Evolutionary conservation across 2,888 invertebrate species (phyloP).

Genomic region (Tachina lurida): DNA sequence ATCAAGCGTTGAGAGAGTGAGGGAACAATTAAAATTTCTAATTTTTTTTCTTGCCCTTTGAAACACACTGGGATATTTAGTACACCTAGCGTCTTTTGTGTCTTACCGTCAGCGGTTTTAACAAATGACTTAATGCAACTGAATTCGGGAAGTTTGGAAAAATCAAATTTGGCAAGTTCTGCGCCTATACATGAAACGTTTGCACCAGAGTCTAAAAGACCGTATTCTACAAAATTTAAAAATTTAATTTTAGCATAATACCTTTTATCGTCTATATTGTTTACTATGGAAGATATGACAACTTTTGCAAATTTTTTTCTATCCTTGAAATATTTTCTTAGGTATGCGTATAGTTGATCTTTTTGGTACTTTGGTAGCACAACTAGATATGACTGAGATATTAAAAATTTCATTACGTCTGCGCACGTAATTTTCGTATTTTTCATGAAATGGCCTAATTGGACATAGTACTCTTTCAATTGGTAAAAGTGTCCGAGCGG

Average conservation of each 20-base stretch:
- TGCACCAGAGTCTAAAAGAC: slow-evolving; percentile 33
- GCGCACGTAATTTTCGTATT: not conserved
- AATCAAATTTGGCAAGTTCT: not conserved
- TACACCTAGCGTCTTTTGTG: not conserved
- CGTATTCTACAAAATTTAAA: slow-evolving; percentile 27
- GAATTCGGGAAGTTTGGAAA: slow-evolving; percentile 22
- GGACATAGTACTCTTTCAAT: too few species aligned
- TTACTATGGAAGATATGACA: not conserved
- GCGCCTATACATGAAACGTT: slow-evolving; percentile 9
- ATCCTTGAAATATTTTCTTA: not conserved
- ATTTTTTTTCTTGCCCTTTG: not conserved
- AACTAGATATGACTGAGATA: not conserved
- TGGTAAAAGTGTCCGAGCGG: too few species aligned
- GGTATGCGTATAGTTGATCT: not conserved
- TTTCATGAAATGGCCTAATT: slow-evolving; percentile 3
- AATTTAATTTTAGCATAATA: slow-evolving; percentile 6
- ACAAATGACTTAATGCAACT: slow-evolving; percentile 2
- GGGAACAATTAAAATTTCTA: not conserved
- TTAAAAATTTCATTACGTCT: slow-evolving; percentile 26
- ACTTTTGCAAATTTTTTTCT: not conserved
- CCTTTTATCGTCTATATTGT: not conserved
- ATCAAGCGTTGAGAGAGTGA: not conserved
- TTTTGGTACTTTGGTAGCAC: not conserved
- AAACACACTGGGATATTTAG: not conserved
- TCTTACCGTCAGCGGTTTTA: slow-evolving; percentile 27